Evolutionary conservation across 2,797 vertebrate genomes (phyloP).

Genomic region (Takifugu rubripes): DNA sequence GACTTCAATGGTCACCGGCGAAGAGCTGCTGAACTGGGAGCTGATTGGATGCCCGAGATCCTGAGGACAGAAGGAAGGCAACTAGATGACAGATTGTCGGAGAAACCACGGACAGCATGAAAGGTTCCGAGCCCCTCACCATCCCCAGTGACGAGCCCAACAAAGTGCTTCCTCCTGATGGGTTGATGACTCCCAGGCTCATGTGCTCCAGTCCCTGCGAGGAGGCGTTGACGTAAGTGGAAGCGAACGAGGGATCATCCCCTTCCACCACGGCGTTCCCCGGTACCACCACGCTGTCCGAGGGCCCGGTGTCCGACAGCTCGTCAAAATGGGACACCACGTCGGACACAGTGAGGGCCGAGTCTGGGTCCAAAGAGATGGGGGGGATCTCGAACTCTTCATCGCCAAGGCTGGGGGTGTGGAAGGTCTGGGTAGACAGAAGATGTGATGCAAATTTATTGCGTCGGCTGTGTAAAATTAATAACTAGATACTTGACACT

Average conservation of each 20-base stretch:
- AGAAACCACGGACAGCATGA: background rate
- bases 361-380: slow-evolving; percentile 87
- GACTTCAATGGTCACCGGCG: slow-evolving; percentile 89
- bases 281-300: slow-evolving; percentile 67
- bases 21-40: slow-evolving; percentile 86
- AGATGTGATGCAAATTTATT: too few species aligned
- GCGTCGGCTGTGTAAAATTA: too few species aligned
- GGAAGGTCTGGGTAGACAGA: slow-evolving; percentile 79
- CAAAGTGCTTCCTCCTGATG: slow-evolving; percentile 66
- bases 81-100: background rate
- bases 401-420: slow-evolving; percentile 91
- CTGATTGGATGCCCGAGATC: slow-evolving; percentile 86
- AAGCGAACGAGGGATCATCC: slow-evolving; percentile 77
- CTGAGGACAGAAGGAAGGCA: slow-evolving; percentile 42
- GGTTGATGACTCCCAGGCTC: slow-evolving; percentile 73
- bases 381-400: slow-evolving; percentile 96
- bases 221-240: slow-evolving; percentile 69
- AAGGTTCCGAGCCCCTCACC: slow-evolving; percentile 53
- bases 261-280: slow-evolving; percentile 72
- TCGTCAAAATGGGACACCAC: slow-evolving; percentile 89
- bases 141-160: slow-evolving; percentile 74
- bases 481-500: too few species aligned
- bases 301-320: slow-evolving; percentile 76
- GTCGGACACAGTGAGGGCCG: slow-evolving; percentile 84
- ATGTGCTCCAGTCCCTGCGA: slow-evolving; percentile 76